Evolutionary conservation across 2,113 vertebrate genomes (phyloP).

Genomic region (Bos javanicus): DNA sequence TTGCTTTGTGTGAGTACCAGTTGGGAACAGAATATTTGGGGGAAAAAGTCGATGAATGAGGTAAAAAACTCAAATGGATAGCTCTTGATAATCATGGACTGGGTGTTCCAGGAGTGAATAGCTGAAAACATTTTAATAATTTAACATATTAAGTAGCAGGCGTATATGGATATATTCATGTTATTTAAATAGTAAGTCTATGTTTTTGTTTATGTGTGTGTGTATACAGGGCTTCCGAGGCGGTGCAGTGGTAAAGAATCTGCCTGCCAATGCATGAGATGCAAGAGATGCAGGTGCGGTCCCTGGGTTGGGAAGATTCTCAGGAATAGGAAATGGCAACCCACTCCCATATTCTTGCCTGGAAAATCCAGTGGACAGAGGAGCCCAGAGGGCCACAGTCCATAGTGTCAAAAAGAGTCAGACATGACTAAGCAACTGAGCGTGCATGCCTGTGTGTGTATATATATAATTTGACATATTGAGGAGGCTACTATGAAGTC

Average conservation of each 20-base stretch:
- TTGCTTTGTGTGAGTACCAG: neutral
- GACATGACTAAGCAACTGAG: neutral
- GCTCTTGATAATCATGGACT: neutral
- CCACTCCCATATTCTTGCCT: neutral
- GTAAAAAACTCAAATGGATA: neutral
- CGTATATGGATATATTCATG: neutral
- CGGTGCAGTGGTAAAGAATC: neutral
- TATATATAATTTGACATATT: neutral
- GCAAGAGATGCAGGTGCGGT: neutral
- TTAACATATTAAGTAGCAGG: neutral
- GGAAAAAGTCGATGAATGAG: neutral
- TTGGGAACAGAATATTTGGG: neutral
- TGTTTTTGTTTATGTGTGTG: neutral
- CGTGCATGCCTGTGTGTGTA: neutral
- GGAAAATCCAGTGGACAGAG: neutral
- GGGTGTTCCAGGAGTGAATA: neutral
- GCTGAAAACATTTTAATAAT: neutral
- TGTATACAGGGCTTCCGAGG: neutral
- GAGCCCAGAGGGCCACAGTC: neutral
- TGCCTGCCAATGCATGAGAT: neutral
- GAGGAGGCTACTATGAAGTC: neutral
- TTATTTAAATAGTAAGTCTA: neutral
- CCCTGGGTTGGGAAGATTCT: neutral
- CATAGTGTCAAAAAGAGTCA: neutral
- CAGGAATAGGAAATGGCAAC: neutral